Base-by-base conservation (phyloP, 2,888 invertebrate genomes). In the Falcaria lacertinaria region DNA sequence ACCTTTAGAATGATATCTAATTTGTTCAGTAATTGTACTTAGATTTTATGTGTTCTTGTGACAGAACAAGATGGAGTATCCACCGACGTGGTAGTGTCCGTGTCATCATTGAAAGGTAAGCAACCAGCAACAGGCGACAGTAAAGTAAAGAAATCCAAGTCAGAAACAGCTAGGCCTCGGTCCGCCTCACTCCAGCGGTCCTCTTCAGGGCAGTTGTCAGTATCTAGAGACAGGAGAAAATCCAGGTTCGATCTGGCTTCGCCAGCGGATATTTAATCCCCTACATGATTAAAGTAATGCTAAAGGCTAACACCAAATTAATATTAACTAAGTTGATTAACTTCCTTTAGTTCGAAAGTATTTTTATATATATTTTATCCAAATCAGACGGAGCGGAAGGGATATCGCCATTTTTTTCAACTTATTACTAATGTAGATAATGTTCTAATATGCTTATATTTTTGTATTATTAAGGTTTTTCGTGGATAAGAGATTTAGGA, bases 41-140 rank as follows among this genome's bases (percentile, higher is more conserved):
- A 1, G 6, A 8, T n/a, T 19, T 35, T 7, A 8, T 42, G 1
- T 47, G 36, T 44, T 43, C 44, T 47, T n/a, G 41, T 45, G 48
- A 33, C 52, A 88, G 88, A 88, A 63, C 79, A 79, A 60, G 81
- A 86, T 37, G 88, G 88, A 39, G 70, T 84, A 22, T 70, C 80
- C 14, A 81, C 75, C 1, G 84, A 84, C 45, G 78, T 83, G 39
- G 87, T 88, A 43, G 67, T 88, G 42, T 87, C 87, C 8, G 87
- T 87, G 33, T 88, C 87, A 28, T 78, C 86, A 15, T 50, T 87
- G 45, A 90, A 90, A 60, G 88, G 88, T 52, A 90, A 90, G 66
- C 86, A 89, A 53, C 87, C 88, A n/a, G 88, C 87, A 4, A 76
- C 74, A 5, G 89, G 89, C 14, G 87, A 82, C 41, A 88, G 81